phyloP scores from a whole-genome alignment of 2,113 vertebrate genomes.

The Hippocampus zosterae region DNA sequence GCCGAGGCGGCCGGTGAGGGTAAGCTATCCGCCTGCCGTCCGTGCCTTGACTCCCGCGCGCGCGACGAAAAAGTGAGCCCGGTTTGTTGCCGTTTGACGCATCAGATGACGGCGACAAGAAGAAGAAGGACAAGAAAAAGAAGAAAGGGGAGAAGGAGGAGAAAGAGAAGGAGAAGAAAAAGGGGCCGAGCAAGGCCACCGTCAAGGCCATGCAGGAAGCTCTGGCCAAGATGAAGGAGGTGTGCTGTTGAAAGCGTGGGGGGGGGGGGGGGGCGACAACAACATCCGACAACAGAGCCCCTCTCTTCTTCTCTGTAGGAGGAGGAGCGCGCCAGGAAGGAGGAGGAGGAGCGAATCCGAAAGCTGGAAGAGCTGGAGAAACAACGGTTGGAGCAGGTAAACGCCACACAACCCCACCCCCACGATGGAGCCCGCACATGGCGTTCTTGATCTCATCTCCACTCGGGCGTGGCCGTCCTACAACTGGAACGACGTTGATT shows the following conservation, averaged over 20 bases:
- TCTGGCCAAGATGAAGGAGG: conserved; percentile 89
- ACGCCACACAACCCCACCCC: background rate
- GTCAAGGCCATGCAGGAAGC: conserved; percentile 99
- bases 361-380: conserved; percentile 88
- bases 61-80: background rate
- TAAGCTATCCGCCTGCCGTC: conserved; percentile 38
- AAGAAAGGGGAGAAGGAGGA: conserved; percentile 79
- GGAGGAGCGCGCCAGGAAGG: conserved; percentile 84
- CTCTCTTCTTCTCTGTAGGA: conserved; percentile 58
- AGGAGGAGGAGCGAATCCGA: conserved; percentile 84
- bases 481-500: no score
- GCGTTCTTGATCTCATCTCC: no score
- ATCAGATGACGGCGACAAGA: conserved; percentile 82
- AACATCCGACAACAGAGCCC: background rate
- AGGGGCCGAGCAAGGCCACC: conserved; percentile 92
- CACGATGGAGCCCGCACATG: no score
- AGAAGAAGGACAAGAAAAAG: conserved; percentile 97
- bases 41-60: no score
- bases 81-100: background rate
- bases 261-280: no score
- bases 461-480: no score
- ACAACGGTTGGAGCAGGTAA: conserved; percentile 88
- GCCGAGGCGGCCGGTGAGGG: conserved; percentile 75
- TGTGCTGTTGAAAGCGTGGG: conserved; percentile 19
- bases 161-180: conserved; percentile 94